Evolutionary conservation across 2,888 invertebrate species (phyloP), one percentile per base, ranked within the genome.

Genomic region (Dioctria rufipes): DNA sequence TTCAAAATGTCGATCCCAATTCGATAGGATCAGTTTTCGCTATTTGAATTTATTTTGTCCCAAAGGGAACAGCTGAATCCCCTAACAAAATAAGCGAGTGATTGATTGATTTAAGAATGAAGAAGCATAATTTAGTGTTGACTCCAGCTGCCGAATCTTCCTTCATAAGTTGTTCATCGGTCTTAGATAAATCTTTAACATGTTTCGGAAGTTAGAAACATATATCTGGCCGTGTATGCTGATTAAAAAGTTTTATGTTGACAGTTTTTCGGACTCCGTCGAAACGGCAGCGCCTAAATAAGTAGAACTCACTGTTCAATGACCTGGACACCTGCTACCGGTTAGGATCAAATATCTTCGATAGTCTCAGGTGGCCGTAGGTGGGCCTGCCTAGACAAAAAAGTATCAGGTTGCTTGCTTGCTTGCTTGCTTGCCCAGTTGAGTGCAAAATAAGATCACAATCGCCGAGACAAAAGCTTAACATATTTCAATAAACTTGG

Each of bases 261-360:
- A 73, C 73, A 73, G 42, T 73, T 73, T 60, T 51, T 73, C 25
- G 13, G 60, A 25, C 25, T 0, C 25, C 25, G 25, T 2, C 25
- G 25, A 25, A 39, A 73, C 51, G 73, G 13, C 73, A 42, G 58
- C 58, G 42, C 42, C 73, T 60, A 8, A 11, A 46, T 63, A 63
- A 54, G 69, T 54, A 79, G 58, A 43, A 51, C 58, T 58, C 11
- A 37, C 43, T 67, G 67, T 79, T 69, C 79, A 79, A 66, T 79
- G 79, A 79, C 79, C 79, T 79, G 79, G 42, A 79, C 79, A 79
- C 79, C 79, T 79, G 79, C 79, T 79, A 79, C 79, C 51, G 79
- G 67, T 67, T 58, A 46, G 79, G 58, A 79, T 79, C 58, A 42
- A 79, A 69, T 79, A 40, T 60, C 60, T 25, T 25, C 37, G 73